Conservation (phyloP, 2,797 vertebrate genomes). For the Poecilia wingei region DNA sequence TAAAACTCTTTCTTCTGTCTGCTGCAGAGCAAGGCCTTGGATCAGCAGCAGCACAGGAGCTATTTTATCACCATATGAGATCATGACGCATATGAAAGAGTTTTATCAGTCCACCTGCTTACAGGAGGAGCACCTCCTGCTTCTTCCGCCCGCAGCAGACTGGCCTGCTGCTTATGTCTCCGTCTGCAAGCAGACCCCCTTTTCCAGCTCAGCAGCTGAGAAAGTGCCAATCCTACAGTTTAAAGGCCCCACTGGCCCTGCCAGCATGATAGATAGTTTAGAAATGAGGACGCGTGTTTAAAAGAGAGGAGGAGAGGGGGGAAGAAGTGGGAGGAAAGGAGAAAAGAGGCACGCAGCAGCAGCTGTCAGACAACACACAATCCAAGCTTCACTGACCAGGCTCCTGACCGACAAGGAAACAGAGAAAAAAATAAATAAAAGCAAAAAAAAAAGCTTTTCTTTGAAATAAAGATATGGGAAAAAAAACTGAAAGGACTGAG, state of each 20-base stretch:
- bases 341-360: conserved; percentile 67
- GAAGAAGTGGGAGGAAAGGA: conserved; percentile 25
- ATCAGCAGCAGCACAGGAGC: conserved; percentile 16
- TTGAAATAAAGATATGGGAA: conserved; percentile 29
- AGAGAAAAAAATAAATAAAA: conserved; percentile 18
- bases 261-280: conserved; percentile 91
- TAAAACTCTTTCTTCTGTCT: conserved; percentile 38
- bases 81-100: conserved; percentile 26
- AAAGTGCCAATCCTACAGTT: conserved; percentile 93
- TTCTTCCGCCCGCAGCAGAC: conserved; percentile 60
- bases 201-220: conserved; percentile 91
- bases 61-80: conserved; percentile 13
- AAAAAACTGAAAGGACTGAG: conserved; percentile 43
- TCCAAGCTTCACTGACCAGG: conserved; percentile 69
- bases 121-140: conserved; percentile 65
- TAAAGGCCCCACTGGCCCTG: conserved; percentile 83
- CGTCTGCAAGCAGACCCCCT: conserved; percentile 76
- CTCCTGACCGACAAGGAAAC: conserved; percentile 44
- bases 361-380: conserved; percentile 75
- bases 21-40: conserved; percentile 23
- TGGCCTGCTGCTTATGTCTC: conserved; percentile 73
- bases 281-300: conserved; percentile 87
- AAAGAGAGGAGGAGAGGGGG: conserved; percentile 64
- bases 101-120: conserved; percentile 67
- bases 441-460: conserved; percentile 27